Percentiles rank a stretch among this genome's conserved stretches.
Evolutionary conservation across 2,888 invertebrate genomes (phyloP).

Genomic region (Drosophila borborema): DNA sequence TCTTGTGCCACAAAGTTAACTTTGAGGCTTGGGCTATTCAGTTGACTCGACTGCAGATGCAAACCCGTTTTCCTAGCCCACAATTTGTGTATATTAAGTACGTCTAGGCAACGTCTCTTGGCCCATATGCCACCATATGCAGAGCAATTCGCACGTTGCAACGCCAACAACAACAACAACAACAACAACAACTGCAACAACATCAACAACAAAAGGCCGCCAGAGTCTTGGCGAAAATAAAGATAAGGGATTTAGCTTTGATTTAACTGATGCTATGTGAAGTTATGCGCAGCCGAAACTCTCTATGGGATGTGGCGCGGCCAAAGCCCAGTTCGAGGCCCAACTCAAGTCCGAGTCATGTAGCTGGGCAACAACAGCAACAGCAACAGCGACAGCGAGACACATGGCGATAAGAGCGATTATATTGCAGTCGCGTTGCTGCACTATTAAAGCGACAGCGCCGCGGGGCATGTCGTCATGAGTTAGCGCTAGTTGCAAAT

Average conservation of each 20-base stretch:
- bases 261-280: slow-evolving; percentile 82
- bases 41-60: background rate
- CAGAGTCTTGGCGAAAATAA: slow-evolving; percentile 53
- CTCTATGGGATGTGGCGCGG: slow-evolving; percentile 27
- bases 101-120: slow-evolving; percentile 16
- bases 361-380: slow-evolving; percentile 15
- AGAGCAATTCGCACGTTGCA: slow-evolving; percentile 64
- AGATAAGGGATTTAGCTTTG: slow-evolving; percentile 75
- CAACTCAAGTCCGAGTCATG: slow-evolving; percentile 51
- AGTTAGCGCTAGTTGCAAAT: slow-evolving; percentile 25
- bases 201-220: slow-evolving; percentile 62
- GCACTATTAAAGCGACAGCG: slow-evolving; percentile 51
- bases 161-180: slow-evolving; percentile 18
- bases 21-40: background rate
- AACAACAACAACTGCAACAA: slow-evolving; percentile 25
- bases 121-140: slow-evolving; percentile 58
- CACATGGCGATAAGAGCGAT: slow-evolving; percentile 71
- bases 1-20: background rate
- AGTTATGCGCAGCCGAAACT: slow-evolving; percentile 68
- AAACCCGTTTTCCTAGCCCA: slow-evolving; percentile 20
- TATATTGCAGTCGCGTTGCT: slow-evolving; percentile 64
- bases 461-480: slow-evolving; percentile 64
- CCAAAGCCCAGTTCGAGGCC: slow-evolving; percentile 19
- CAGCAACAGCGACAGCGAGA: background rate
- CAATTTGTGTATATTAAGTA: slow-evolving; percentile 11